Conservation (phyloP, 2,113 vertebrate species). For the Planiliza haematocheilus region DNA sequence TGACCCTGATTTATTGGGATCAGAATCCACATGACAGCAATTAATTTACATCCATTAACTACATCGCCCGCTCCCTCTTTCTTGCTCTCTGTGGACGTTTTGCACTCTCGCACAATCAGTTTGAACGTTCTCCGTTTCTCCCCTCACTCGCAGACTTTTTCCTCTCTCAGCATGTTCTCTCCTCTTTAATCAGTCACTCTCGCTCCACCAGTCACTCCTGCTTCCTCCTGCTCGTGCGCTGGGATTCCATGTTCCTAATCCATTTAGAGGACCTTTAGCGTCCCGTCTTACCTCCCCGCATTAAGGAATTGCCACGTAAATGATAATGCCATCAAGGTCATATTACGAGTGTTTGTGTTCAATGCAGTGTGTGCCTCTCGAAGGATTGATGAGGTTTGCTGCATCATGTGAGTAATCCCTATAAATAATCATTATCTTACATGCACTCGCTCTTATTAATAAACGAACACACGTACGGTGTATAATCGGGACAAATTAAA, state of each 20-base stretch:
- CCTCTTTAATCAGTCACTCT: slow-evolving; percentile 53
- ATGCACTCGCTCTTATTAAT: slow-evolving; percentile 38
- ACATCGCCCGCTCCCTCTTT: slow-evolving; percentile 50
- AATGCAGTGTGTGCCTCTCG: background rate
- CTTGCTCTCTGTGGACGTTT: slow-evolving; percentile 62
- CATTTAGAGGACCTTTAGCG: slow-evolving; percentile 28
- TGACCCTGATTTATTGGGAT: slow-evolving; percentile 85
- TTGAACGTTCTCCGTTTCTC: slow-evolving; percentile 53
- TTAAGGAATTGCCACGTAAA: slow-evolving; percentile 17
- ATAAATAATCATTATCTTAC: slow-evolving; percentile 49
- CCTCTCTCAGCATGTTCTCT: slow-evolving; percentile 57
- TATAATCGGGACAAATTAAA: slow-evolving; percentile 56
- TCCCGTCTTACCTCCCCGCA: slow-evolving; percentile 17
- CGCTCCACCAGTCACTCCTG: slow-evolving; percentile 30
- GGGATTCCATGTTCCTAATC: slow-evolving; percentile 42
- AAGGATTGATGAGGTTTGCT: slow-evolving; percentile 3
- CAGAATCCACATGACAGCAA: slow-evolving; percentile 84
- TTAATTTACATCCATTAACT: slow-evolving; percentile 83
- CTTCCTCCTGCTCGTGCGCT: slow-evolving; percentile 9
- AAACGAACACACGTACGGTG: slow-evolving; percentile 27
- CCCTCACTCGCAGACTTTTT: slow-evolving; percentile 42
- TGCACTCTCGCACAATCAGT: slow-evolving; percentile 58
- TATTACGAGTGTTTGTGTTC: background rate
- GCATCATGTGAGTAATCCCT: slow-evolving; percentile 24
- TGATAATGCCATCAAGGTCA: slow-evolving; percentile 38